Conservation (phyloP, 1,140 invertebrate species). For the Belonocnema kinseyi region DNA sequence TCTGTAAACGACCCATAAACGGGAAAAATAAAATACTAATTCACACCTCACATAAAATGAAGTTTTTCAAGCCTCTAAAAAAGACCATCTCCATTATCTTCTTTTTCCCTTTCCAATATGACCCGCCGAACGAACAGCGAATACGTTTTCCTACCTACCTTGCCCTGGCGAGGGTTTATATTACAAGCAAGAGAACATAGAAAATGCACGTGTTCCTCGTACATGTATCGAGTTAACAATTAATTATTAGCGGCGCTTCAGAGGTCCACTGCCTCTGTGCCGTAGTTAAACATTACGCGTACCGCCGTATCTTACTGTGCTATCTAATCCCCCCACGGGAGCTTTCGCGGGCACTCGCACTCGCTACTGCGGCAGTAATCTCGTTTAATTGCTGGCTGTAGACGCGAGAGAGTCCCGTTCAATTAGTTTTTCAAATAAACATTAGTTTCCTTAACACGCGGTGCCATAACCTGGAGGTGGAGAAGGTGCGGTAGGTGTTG, state of each 20-base stretch:
- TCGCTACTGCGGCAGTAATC: slow-evolving; percentile 71
- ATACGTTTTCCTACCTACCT: not conserved
- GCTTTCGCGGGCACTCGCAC: slow-evolving; percentile 58
- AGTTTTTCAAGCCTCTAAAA: too few species aligned
- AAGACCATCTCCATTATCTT: too few species aligned
- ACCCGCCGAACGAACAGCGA: too few species aligned
- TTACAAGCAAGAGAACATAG: slow-evolving; percentile 19
- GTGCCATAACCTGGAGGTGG: slow-evolving; percentile 69
- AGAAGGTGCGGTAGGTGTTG: slow-evolving; percentile 41
- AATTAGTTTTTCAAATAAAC: slow-evolving; percentile 78
- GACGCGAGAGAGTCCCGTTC: slow-evolving; percentile 75
- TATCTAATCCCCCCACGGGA: slow-evolving; percentile 70
- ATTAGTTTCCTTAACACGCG: slow-evolving; percentile 77
- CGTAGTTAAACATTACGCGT: slow-evolving; percentile 76
- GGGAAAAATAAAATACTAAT: too few species aligned
- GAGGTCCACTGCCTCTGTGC: slow-evolving; percentile 54
- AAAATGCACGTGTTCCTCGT: slow-evolving; percentile 31
- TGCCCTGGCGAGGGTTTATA: not conserved
- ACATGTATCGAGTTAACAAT: slow-evolving; percentile 68
- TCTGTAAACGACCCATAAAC: too few species aligned
- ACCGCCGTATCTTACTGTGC: slow-evolving; percentile 72
- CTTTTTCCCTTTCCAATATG: too few species aligned
- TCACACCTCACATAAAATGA: too few species aligned
- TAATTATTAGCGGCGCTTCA: slow-evolving; percentile 72
- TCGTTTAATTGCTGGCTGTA: slow-evolving; percentile 76